These are phyloP conservation scores for Lasiurus borealis DNA, from an alignment of 2,113 vertebrate species.

Conservation along the genomic window DNA sequence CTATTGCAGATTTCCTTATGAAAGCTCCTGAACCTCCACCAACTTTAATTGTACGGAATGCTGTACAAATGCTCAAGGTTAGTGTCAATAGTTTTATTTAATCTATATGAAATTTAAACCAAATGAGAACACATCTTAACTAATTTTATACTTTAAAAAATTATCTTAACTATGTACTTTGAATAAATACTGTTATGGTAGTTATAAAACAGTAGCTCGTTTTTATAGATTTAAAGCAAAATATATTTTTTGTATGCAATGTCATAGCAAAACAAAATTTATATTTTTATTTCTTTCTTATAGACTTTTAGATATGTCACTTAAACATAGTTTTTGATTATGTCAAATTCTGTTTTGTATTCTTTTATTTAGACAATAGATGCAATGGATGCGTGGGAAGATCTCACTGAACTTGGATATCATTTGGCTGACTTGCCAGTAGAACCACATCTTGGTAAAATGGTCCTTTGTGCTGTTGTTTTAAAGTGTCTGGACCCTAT, in stretches of 20 bases:
- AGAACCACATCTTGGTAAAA: constrained; percentile 98
- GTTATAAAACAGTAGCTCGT: constrained; percentile 6
- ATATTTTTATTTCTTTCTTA: constrained; percentile 1
- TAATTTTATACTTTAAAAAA: constrained; percentile 47
- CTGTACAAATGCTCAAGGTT: constrained; percentile 97
- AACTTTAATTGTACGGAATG: constrained; percentile 91
- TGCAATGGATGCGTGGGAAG: constrained; percentile 96
- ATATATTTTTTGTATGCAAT: constrained; percentile 5
- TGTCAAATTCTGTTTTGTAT: not conserved
- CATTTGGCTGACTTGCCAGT: constrained; percentile 96
- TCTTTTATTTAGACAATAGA: constrained; percentile 90
- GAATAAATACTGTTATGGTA: constrained; percentile 21
- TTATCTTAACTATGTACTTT: not conserved
- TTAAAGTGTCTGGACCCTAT: constrained; percentile 98
- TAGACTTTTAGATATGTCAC: not conserved
- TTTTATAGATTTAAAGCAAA: constrained; percentile 49
- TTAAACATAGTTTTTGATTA: not conserved
- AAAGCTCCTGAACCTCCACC: constrained; percentile 97
- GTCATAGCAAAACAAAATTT: constrained; percentile 15
- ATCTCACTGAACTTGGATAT: constrained; percentile 95
- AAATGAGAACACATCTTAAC: constrained; percentile 12
- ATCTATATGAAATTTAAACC: constrained; percentile 43
- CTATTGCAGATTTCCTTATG: constrained; percentile 94
- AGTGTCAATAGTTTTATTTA: constrained; percentile 60
- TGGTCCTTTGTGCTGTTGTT: constrained; percentile 95